Conservation (phyloP, 2,888 invertebrate species). For the Cantharis rufa region DNA sequence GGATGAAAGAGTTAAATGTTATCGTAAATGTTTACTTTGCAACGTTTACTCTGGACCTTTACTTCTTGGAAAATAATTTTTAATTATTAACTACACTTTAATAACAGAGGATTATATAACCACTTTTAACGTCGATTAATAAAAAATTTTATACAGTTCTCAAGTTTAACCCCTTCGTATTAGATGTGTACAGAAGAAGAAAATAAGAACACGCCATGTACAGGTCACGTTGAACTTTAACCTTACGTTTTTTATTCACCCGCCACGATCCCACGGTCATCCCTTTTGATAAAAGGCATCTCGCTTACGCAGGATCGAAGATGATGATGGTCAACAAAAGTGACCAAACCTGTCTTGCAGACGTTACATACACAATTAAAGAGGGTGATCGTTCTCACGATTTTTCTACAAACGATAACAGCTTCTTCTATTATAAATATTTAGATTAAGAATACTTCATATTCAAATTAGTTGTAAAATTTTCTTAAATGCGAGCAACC, state of each 20-base stretch:
- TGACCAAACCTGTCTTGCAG: conserved; percentile 47
- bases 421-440: conserved; percentile 33
- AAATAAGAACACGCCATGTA: conserved; percentile 18
- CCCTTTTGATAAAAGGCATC: conserved; percentile 29
- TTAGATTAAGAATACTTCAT: conserved; percentile 43
- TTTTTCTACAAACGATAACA: conserved; percentile 12
- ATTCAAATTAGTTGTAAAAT: conserved; percentile 39
- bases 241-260: conserved; percentile 29
- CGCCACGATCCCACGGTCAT: conserved; percentile 31
- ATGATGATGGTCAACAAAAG: conserved; percentile 25
- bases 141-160: background rate
- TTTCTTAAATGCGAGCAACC: background rate
- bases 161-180: conserved; percentile 4
- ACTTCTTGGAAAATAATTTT: conserved; percentile 27
- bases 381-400: conserved; percentile 40
- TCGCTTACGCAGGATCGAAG: conserved; percentile 27
- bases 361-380: conserved; percentile 37
- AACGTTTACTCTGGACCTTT: conserved; percentile 8
- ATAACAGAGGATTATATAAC: conserved; percentile 14
- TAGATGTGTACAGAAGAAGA: no score
- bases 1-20: conserved; percentile 29
- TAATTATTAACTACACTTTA: conserved; percentile 15
- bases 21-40: conserved; percentile 23
- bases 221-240: conserved; percentile 36
- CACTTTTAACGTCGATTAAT: background rate